Conservation (phyloP, 2,797 vertebrate genomes). For the Rhinichthys osculus region DNA sequence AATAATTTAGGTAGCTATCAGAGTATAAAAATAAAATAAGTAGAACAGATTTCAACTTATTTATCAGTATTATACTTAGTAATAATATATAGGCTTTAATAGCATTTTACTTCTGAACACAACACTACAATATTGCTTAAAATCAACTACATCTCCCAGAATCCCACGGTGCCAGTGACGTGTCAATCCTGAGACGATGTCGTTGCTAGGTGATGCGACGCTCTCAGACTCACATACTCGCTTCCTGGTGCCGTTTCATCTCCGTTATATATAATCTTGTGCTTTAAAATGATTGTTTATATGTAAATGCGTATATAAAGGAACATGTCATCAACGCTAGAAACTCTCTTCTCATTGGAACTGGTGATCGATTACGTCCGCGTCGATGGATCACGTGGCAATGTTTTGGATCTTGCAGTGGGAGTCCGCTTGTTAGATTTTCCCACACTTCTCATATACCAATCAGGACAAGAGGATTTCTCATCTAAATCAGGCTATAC, state of each 20-base stretch:
- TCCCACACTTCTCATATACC: conserved; percentile 50
- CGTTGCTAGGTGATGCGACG: conserved; percentile 45
- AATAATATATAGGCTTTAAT: background rate
- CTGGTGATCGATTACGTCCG: conserved; percentile 47
- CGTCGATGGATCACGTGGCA: conserved; percentile 7
- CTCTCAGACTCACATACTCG: background rate
- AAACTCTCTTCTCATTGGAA: conserved; percentile 52
- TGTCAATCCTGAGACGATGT: background rate
- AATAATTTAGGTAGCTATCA: background rate
- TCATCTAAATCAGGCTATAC: background rate
- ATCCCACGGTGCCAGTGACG: background rate
- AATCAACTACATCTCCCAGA: conserved; percentile 1
- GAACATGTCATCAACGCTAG: conserved; percentile 20
- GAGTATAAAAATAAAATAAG: background rate
- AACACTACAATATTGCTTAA: background rate
- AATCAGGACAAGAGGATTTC: background rate
- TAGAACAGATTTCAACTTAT: background rate
- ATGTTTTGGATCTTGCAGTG: conserved; percentile 12
- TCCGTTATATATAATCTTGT: background rate
- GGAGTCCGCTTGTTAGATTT: conserved; percentile 54
- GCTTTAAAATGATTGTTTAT: background rate
- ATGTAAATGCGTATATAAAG: no score
- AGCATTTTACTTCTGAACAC: background rate
- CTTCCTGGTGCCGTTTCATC: background rate
- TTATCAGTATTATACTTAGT: background rate